Conservation (phyloP, 2,888 invertebrate species). For the Eumerus sabulonum region DNA sequence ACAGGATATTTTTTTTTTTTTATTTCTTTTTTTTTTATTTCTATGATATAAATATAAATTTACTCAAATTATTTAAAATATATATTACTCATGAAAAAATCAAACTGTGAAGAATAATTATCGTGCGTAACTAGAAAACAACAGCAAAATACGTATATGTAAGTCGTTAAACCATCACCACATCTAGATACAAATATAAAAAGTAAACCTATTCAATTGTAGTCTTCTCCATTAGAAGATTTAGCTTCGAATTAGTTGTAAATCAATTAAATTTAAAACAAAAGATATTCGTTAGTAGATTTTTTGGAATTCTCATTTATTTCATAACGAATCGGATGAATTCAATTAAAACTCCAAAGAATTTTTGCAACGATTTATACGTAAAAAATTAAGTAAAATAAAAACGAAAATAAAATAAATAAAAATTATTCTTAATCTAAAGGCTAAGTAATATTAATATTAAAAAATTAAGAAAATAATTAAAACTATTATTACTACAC, state of each 20-base stretch:
- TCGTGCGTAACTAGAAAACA: slow-evolving; percentile 4
- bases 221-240: slow-evolving; percentile 9
- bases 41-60: slow-evolving; percentile 37
- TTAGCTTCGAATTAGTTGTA: slow-evolving; percentile 38
- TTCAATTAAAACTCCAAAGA: slow-evolving; percentile 53
- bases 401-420: slow-evolving; percentile 11
- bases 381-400: slow-evolving; percentile 29
- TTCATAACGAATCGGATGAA: slow-evolving; percentile 9
- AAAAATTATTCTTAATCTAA: slow-evolving; percentile 47
- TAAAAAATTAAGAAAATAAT: slow-evolving; percentile 13
- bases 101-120: slow-evolving; percentile 56
- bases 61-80: slow-evolving; percentile 59
- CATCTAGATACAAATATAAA: background rate
- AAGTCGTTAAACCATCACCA: too few relatives aligned
- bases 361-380: slow-evolving; percentile 68
- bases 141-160: background rate
- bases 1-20: slow-evolving; percentile 56
- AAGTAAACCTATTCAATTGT: background rate
- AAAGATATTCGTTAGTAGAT: slow-evolving; percentile 33
- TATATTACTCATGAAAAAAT: slow-evolving; percentile 43
- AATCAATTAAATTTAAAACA: slow-evolving; percentile 4
- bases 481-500: too few relatives aligned
- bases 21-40: too few relatives aligned
- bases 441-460: slow-evolving; percentile 5
- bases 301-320: background rate